Percentiles rank a stretch among this genome's conserved stretches.
phyloP scores from a whole-genome alignment of 1,140 invertebrate species.

The Cyclina sinensis region DNA sequence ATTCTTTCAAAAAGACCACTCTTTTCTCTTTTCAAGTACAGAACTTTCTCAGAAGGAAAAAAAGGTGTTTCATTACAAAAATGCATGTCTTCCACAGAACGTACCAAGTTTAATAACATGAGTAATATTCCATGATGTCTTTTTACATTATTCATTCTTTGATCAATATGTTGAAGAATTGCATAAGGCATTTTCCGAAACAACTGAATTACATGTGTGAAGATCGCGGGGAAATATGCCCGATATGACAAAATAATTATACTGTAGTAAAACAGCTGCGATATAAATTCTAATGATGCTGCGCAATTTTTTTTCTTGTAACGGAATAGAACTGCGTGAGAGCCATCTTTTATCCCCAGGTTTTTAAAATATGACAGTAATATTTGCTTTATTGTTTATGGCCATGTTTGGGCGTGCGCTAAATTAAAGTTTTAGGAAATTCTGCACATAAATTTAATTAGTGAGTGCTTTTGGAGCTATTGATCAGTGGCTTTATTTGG shows the following conservation, averaged over 20 bases:
- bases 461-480: slow-evolving; percentile 12
- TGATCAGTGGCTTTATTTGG: slow-evolving; percentile 4
- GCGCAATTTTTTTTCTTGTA: background rate
- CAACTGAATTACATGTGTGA: slow-evolving; percentile 31
- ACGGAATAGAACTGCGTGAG: slow-evolving; percentile 26
- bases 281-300: slow-evolving; percentile 14
- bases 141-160: slow-evolving; percentile 33
- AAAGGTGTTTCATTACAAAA: background rate
- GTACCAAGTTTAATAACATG: slow-evolving; percentile 24
- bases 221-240: slow-evolving; percentile 31
- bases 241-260: slow-evolving; percentile 46
- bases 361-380: slow-evolving; percentile 53
- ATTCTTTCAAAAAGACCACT: too few species aligned
- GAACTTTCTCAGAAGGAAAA: background rate
- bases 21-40: too few species aligned
- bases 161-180: slow-evolving; percentile 29
- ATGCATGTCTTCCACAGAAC: background rate
- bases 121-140: slow-evolving; percentile 14
- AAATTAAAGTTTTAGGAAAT: slow-evolving; percentile 42
- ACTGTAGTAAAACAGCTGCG: background rate
- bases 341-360: background rate
- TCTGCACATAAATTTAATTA: slow-evolving; percentile 54
- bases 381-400: slow-evolving; percentile 52
- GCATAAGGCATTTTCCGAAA: slow-evolving; percentile 31
- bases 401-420: background rate